Evolutionary conservation across 2,888 invertebrate genomes (phyloP).

Genomic region (Agonopterix arenella): DNA sequence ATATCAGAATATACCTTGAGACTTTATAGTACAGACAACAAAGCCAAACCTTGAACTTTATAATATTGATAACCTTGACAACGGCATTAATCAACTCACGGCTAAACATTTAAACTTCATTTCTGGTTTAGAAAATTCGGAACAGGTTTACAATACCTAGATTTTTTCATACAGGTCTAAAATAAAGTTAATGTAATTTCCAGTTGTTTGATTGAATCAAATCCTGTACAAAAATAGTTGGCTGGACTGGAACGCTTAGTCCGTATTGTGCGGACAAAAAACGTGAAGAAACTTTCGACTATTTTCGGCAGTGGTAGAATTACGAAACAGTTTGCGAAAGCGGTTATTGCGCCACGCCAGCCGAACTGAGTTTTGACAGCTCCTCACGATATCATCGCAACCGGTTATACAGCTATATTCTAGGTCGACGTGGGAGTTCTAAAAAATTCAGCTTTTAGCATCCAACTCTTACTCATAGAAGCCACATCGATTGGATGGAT

Average conservation of each 20-base stretch:
- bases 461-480: too few species aligned
- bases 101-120: too few species aligned
- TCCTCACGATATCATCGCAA: neutral
- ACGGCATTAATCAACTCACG: too few species aligned
- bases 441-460: too few species aligned
- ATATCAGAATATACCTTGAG: too few species aligned
- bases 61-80: too few species aligned
- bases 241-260: neutral
- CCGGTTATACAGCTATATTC: neutral
- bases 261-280: conserved; percentile 27
- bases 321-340: conserved; percentile 66
- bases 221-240: neutral
- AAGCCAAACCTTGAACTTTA: too few species aligned
- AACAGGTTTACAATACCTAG: too few species aligned
- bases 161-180: too few species aligned
- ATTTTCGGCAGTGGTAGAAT: conserved; percentile 50
- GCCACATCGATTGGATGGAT: neutral
- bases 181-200: too few species aligned
- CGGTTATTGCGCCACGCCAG: conserved; percentile 45
- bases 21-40: too few species aligned
- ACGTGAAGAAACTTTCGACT: conserved; percentile 54
- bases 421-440: neutral
- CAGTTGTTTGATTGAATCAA: neutral
- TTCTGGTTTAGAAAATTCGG: too few species aligned
- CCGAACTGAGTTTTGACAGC: neutral